Conservation (phyloP, 1,140 invertebrate genomes). For the Calliphora vicina region DNA sequence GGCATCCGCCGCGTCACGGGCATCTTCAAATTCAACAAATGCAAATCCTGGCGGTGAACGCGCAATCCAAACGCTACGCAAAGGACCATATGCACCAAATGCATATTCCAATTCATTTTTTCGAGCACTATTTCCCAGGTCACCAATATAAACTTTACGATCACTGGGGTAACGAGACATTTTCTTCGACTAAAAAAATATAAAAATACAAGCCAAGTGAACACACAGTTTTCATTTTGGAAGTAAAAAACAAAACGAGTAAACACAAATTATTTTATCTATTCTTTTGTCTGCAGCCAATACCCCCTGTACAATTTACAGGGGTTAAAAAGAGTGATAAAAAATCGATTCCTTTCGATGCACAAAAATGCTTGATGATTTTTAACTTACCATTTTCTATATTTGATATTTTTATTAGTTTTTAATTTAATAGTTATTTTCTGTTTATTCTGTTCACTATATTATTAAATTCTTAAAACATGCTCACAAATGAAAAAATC, state of each 20-base stretch:
- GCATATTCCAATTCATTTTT: conserved; percentile 92
- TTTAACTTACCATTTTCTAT: conserved; percentile 1
- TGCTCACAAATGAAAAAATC: conserved; percentile 23
- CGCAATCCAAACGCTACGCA: conserved; percentile 95
- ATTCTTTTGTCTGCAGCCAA: conserved; percentile 17
- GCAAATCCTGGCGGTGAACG: conserved; percentile 93
- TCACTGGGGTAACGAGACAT: conserved; percentile 85
- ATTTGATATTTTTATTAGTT: neutral
- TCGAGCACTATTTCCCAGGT: conserved; percentile 87
- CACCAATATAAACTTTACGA: conserved; percentile 96
- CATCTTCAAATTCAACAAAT: conserved; percentile 94
- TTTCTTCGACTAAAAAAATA: conserved; percentile 43
- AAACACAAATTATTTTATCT: conserved; percentile 9
- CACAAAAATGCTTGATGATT: neutral
- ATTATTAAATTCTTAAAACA: conserved; percentile 12
- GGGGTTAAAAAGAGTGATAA: conserved; percentile 22
- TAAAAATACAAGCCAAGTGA: neutral
- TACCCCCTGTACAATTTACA: conserved; percentile 15
- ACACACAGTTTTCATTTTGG: neutral
- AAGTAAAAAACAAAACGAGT: neutral
- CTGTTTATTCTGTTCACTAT: neutral
- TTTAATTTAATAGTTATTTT: neutral
- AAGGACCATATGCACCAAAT: conserved; percentile 92
- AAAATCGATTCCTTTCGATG: conserved; percentile 18
- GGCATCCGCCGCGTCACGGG: conserved; percentile 91